Percentiles rank a stretch among this genome's conserved stretches.
Evolutionary conservation across 2,797 vertebrate genomes (phyloP).

Genomic region (Heliangelus exortis): DNA sequence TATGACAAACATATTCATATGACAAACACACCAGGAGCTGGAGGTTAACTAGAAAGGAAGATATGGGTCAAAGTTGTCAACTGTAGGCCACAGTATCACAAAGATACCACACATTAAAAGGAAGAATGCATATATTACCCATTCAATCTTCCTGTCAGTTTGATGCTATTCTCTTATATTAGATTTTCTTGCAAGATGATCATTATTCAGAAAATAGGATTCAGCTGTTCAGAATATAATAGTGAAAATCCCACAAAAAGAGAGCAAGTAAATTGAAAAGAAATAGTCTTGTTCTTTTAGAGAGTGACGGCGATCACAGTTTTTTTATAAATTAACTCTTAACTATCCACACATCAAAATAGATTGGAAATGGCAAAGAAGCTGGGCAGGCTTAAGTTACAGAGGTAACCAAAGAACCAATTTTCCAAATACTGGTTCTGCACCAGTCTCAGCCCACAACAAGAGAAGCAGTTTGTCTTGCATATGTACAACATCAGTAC

Average conservation of each 20-base stretch:
- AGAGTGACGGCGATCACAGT: not conserved
- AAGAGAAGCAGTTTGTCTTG: not conserved
- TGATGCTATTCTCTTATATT: not conserved
- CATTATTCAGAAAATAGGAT: not conserved
- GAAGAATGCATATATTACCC: not conserved
- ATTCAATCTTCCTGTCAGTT: constrained; percentile 28
- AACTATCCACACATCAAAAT: not conserved
- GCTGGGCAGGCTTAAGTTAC: not conserved
- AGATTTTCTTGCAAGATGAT: not conserved
- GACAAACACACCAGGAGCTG: constrained; percentile 49
- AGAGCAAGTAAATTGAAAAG: not conserved
- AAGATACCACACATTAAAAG: constrained; percentile 1
- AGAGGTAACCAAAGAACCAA: not conserved
- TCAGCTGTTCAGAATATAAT: not conserved
- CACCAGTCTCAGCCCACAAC: not conserved
- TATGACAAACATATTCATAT: constrained; percentile 55
- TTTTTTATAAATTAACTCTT: not conserved
- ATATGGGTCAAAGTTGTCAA: constrained; percentile 5
- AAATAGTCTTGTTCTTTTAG: not conserved
- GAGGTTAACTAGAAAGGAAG: constrained; percentile 46
- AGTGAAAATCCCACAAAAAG: not conserved
- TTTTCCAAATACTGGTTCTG: not conserved
- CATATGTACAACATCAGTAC: not conserved
- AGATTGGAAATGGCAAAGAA: not conserved
- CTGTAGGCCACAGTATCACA: not conserved